phyloP scores from a whole-genome alignment of 2,888 invertebrate genomes.

The Himalopsyche japonica region DNA sequence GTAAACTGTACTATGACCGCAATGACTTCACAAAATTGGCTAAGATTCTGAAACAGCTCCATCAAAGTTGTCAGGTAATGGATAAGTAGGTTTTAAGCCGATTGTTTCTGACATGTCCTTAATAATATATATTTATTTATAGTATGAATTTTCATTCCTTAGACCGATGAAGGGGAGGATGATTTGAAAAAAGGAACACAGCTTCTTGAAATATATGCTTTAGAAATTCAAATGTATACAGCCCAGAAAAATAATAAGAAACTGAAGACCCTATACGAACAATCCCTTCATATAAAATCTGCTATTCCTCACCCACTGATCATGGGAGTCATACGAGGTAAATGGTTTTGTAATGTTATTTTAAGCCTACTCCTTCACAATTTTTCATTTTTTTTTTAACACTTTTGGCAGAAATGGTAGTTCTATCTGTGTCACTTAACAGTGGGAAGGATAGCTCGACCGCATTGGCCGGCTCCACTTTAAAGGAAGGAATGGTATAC shows the following conservation, averaged over 20 bases:
- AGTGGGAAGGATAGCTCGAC: too few relatives aligned
- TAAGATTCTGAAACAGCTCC: slow-evolving; percentile 95
- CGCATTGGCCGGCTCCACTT: too few relatives aligned
- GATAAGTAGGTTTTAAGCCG: too few relatives aligned
- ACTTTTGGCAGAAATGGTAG: too few relatives aligned
- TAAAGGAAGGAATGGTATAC: too few relatives aligned
- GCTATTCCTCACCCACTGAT: slow-evolving; percentile 99
- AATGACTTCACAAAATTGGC: slow-evolving; percentile 93
- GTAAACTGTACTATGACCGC: slow-evolving; percentile 96
- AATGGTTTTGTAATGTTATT: slow-evolving; percentile 35
- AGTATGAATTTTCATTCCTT: slow-evolving; percentile 40
- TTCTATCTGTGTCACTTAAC: too few relatives aligned
- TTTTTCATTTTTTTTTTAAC: too few relatives aligned
- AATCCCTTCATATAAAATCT: slow-evolving; percentile 97
- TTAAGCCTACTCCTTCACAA: neutral
- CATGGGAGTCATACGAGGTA: slow-evolving; percentile 98
- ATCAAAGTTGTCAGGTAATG: slow-evolving; percentile 90
- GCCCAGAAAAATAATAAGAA: slow-evolving; percentile 99
- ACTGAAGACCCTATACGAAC: slow-evolving; percentile 93
- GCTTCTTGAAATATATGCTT: slow-evolving; percentile 94
- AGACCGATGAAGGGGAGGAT: slow-evolving; percentile 97
- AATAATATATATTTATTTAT: neutral
- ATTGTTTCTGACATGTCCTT: neutral
- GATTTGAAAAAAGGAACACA: slow-evolving; percentile 98
- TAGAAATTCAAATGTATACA: slow-evolving; percentile 99